phyloP scores from a whole-genome alignment of 2,113 vertebrate species.

The Lota lota region DNA sequence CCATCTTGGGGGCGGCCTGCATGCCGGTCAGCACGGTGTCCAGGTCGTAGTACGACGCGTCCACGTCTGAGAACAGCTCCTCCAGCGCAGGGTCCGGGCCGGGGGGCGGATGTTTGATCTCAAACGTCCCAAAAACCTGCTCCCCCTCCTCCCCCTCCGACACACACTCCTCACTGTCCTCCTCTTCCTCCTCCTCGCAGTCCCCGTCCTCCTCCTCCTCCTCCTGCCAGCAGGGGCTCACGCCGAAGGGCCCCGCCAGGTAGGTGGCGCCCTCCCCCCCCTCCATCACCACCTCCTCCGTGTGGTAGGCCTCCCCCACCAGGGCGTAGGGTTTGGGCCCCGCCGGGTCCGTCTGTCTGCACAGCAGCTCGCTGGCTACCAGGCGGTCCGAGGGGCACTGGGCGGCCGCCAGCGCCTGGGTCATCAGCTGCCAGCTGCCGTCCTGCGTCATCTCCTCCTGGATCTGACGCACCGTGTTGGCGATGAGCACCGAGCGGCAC shows the following conservation, averaged over 20 bases:
- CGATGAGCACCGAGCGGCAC: conserved; percentile 95
- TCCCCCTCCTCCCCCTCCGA: conserved; percentile 75
- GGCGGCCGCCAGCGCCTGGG: conserved; percentile 73
- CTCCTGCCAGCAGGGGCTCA: conserved; percentile 83
- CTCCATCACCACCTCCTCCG: conserved; percentile 77
- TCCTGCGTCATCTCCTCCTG: conserved; percentile 97
- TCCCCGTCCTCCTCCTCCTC: conserved; percentile 71
- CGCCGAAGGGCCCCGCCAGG: conserved; percentile 67
- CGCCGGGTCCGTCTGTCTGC: conserved; percentile 74
- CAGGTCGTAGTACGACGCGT: conserved; percentile 90
- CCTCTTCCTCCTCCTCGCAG: conserved; percentile 49
- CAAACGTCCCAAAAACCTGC: conserved; percentile 94
- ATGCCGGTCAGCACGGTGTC: conserved; percentile 93
- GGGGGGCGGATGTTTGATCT: conserved; percentile 80
- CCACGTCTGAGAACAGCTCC: conserved; percentile 91
- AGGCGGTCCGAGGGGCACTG: conserved; percentile 83
- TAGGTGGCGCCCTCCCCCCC: conserved; percentile 69
- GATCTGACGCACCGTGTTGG: conserved; percentile 96
- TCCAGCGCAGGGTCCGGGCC: conserved; percentile 79
- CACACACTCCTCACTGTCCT: conserved; percentile 80
- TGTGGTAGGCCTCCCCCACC: conserved; percentile 67
- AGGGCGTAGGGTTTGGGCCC: conserved; percentile 70
- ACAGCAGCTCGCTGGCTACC: conserved; percentile 91
- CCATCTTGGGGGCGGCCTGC: conserved; percentile 83
- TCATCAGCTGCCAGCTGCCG: conserved; percentile 84